Conservation (phyloP, 2,888 invertebrate species). For the Eurytoma californica region DNA sequence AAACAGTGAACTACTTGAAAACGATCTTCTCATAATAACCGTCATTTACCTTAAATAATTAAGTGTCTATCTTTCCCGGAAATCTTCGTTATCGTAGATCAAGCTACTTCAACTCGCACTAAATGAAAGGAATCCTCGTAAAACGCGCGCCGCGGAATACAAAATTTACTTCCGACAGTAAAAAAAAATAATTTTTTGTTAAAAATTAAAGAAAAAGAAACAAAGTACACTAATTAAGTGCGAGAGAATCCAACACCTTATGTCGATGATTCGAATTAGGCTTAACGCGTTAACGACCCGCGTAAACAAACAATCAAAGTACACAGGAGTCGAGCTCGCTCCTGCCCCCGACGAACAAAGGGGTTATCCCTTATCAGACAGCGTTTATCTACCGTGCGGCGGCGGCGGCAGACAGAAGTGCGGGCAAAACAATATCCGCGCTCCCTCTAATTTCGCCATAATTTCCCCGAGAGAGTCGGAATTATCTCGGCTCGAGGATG, state of each 20-base stretch:
- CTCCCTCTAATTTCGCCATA: constrained; percentile 51
- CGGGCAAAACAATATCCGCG: constrained; percentile 51
- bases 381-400: constrained; percentile 44
- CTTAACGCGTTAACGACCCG: constrained; percentile 12
- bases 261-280: constrained; percentile 24
- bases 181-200: not conserved
- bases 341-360: constrained; percentile 49
- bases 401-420: constrained; percentile 36
- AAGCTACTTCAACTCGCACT: not conserved
- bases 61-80: too few relatives aligned
- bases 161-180: constrained; percentile 5
- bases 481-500: constrained; percentile 40
- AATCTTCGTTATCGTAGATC: too few relatives aligned
- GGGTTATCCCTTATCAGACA: constrained; percentile 48
- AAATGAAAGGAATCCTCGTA: not conserved
- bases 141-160: not conserved
- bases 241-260: not conserved
- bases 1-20: too few relatives aligned
- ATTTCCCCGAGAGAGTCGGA: constrained; percentile 44
- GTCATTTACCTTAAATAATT: too few relatives aligned
- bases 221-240: constrained; percentile 16
- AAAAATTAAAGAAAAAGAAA: not conserved
- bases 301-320: constrained; percentile 43
- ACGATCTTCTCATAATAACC: too few relatives aligned
- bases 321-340: constrained; percentile 9